Evolutionary conservation across 2,888 invertebrate species (phyloP), one percentile per base, ranked within the genome.

Genomic region (Hemistola chrysoprasaria): DNA sequence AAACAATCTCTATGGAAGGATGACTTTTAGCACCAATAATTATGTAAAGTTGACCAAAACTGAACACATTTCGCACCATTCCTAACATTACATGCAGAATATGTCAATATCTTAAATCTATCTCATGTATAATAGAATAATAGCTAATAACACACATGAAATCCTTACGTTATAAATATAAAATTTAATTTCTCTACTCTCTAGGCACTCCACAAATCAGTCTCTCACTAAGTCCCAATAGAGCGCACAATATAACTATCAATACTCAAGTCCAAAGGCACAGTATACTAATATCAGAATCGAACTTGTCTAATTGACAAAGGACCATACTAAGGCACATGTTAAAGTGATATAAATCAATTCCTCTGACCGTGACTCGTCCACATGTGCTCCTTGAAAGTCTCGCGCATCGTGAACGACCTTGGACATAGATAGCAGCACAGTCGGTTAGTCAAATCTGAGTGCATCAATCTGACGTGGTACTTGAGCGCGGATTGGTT

Each of bases 401-500:
- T 91, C 65, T 93, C 93, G 47, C 93, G 78, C 83, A 92, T 92
- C 40, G 91, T 91, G 57, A 93, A 93, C n/a, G 92, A 91, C 56
- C 92, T 90, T 16, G 93, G 93, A 65, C 93, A 93, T 32, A 93
- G 78, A 69, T 93, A 92, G 71, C 93, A 93, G 74, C 92, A 93
- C 48, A 92, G 86, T 68, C 92, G 88, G 65, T 93, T 92, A 10
- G 92, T 91, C 53, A 93, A 79, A 71, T 93, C 93, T 21, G 93
- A 93, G 77, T 93, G 93, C 80, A 93, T 92, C 66, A 93, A 77
- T 53, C 92, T 86, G 27, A 92, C 92, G 59, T 92, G 92, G 67
- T 93, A 93, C 70, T 93, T 93, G 53, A 93, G 83, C 24, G 93
- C 92, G 1, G 93, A 93, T 71, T 92, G 93, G 71, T 93, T 93